Evolutionary conservation across 2,888 invertebrate genomes (phyloP).

Genomic region (Zaprionus bogoriensis): DNA sequence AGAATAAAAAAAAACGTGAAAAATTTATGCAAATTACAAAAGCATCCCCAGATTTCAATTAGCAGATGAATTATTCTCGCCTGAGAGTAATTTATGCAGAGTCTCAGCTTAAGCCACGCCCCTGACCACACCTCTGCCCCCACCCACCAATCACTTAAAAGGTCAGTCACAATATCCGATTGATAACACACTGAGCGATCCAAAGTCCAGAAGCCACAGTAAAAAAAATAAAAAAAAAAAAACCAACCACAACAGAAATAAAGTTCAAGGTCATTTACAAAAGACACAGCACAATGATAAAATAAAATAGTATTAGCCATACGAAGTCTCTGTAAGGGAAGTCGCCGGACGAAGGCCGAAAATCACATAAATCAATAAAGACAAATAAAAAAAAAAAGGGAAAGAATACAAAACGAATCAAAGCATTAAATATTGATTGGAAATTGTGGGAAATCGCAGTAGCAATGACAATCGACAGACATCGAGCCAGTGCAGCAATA

Average conservation of each 20-base stretch:
- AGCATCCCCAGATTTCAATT: constrained; percentile 38
- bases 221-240: constrained; percentile 7
- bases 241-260: constrained; percentile 12
- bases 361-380: constrained; percentile 57
- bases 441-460: constrained; percentile 44
- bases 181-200: constrained; percentile 6
- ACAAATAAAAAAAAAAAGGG: constrained; percentile 15
- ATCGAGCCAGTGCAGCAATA: constrained; percentile 11
- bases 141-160: constrained; percentile 1
- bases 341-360: constrained; percentile 38
- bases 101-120: too few species aligned
- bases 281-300: constrained; percentile 14
- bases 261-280: constrained; percentile 54
- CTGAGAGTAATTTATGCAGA: constrained; percentile 34
- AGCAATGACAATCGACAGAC: constrained; percentile 24
- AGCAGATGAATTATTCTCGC: constrained; percentile 35
- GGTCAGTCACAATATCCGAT: constrained; percentile 28
- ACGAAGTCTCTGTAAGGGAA: too few species aligned
- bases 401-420: constrained; percentile 25
- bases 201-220: constrained; percentile 15
- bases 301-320: not conserved
- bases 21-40: constrained; percentile 4
- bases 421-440: constrained; percentile 52
- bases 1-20: not conserved
- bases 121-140: not conserved